Percentiles rank a stretch among this genome's conserved stretches.
Conservation (phyloP, 2,797 vertebrate species). For the Diplodus sargus region DNA sequence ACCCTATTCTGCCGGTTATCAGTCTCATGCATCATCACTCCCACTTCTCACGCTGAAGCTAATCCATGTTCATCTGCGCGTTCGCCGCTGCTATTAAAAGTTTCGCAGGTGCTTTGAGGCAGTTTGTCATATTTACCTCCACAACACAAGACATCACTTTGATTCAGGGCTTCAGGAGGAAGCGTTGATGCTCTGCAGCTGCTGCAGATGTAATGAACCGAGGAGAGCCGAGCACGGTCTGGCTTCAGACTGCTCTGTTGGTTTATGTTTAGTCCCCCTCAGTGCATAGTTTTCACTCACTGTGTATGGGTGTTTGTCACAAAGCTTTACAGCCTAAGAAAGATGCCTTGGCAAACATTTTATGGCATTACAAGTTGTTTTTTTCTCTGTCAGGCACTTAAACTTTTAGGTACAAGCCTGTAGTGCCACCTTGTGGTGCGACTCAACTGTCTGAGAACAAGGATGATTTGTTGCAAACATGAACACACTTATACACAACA, state of each 20-base stretch:
- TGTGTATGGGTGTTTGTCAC: background rate
- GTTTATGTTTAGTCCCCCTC: slow-evolving; percentile 51
- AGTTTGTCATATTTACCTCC: slow-evolving; percentile 56
- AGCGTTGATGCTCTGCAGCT: slow-evolving; percentile 68
- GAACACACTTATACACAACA: background rate
- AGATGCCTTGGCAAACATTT: slow-evolving; percentile 7
- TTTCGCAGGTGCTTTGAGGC: slow-evolving; percentile 35
- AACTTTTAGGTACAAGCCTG: slow-evolving; percentile 15
- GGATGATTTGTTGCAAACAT: background rate
- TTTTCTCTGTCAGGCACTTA: background rate
- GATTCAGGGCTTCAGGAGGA: slow-evolving; percentile 29
- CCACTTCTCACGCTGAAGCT: slow-evolving; percentile 39
- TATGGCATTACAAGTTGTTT: slow-evolving; percentile 3
- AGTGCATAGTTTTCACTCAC: slow-evolving; percentile 6
- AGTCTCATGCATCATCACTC: slow-evolving; percentile 52
- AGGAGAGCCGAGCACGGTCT: slow-evolving; percentile 43
- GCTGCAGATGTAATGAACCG: slow-evolving; percentile 59
- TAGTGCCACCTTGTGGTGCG: slow-evolving; percentile 66
- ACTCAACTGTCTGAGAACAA: slow-evolving; percentile 7
- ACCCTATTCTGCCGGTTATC: slow-evolving; percentile 50
- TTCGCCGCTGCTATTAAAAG: slow-evolving; percentile 10
- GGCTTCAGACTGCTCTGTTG: slow-evolving; percentile 54
- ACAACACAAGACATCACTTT: slow-evolving; percentile 47
- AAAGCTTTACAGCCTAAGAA: slow-evolving; percentile 17
- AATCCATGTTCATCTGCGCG: slow-evolving; percentile 46